A percentile compares a stretch with the other conserved stretches of the same genome.
Evolutionary conservation across 2,113 vertebrate species (phyloP).

Genomic region (Rhinolophus sinicus): DNA sequence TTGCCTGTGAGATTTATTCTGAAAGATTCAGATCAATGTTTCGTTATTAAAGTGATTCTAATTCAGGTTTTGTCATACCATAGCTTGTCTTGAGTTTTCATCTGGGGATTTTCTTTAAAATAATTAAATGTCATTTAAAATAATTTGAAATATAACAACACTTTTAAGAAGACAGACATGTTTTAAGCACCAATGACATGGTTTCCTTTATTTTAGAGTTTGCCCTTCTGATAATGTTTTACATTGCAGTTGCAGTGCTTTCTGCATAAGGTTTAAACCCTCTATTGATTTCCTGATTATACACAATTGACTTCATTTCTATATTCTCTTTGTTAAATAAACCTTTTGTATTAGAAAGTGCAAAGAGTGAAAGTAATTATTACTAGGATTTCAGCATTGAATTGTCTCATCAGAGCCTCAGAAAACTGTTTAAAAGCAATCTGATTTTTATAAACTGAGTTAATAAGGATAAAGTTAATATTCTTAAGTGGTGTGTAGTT

Average conservation of each 20-base stretch:
- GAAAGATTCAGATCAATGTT: not conserved
- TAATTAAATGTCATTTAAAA: slow-evolving; percentile 2
- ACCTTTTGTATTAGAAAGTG: slow-evolving; percentile 10
- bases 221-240: not conserved
- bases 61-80: not conserved
- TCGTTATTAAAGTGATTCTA: not conserved
- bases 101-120: not conserved
- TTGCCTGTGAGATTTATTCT: not conserved
- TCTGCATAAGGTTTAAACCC: not conserved
- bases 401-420: not conserved
- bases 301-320: not conserved
- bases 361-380: not conserved
- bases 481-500: not conserved
- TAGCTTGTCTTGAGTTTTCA: not conserved
- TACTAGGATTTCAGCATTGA: not conserved
- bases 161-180: not conserved
- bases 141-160: not conserved
- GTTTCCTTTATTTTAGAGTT: not conserved
- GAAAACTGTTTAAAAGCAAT: not conserved
- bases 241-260: rapidly evolving
- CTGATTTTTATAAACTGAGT: not conserved
- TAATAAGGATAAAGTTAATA: not conserved
- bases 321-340: not conserved
- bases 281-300: slow-evolving; percentile 12
- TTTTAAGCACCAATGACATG: not conserved